These are phyloP conservation scores for Varecia variegata DNA, from an alignment of 2,797 vertebrate genomes.

Conservation along the genomic window DNA sequence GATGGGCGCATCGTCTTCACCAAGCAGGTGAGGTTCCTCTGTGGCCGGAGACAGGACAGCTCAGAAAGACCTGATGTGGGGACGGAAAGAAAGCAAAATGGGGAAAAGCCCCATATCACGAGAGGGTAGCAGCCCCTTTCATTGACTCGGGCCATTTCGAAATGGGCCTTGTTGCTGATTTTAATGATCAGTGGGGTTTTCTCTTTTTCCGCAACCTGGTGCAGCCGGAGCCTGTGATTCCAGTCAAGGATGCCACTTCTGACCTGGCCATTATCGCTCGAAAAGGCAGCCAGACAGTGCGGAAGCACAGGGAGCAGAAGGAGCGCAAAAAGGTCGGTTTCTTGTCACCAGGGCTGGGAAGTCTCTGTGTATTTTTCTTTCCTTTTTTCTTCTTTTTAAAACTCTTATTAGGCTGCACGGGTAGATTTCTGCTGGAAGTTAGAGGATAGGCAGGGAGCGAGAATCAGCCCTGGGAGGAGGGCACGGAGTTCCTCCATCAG, in stretches of 20 bases:
- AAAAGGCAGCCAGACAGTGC: conserved; percentile 97
- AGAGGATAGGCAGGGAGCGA: neutral
- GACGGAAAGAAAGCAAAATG: no score
- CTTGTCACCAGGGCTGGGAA: neutral
- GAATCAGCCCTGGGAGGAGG: neutral
- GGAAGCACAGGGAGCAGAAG: conserved; percentile 98
- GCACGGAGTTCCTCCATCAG: neutral
- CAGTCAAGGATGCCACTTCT: conserved; percentile 97
- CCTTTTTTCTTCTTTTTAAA: neutral
- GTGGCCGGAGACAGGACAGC: neutral
- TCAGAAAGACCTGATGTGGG: neutral
- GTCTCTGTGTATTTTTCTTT: neutral
- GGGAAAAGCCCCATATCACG: rapidly evolving
- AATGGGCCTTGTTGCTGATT: neutral
- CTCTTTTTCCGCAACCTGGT: conserved; percentile 32
- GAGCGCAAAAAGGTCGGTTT: conserved; percentile 95
- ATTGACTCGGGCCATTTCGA: neutral
- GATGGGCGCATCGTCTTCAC: conserved; percentile 99
- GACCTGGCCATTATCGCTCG: conserved; percentile 99
- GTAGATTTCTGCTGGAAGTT: neutral
- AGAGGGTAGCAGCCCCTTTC: neutral
- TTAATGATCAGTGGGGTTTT: neutral
- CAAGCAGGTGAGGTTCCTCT: conserved; percentile 91
- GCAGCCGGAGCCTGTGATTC: conserved; percentile 97
- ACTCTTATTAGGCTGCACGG: neutral